Evolutionary conservation across 2,888 invertebrate genomes (phyloP), one percentile per base, ranked within the genome.

Genomic region (Campoletis raptor): DNA sequence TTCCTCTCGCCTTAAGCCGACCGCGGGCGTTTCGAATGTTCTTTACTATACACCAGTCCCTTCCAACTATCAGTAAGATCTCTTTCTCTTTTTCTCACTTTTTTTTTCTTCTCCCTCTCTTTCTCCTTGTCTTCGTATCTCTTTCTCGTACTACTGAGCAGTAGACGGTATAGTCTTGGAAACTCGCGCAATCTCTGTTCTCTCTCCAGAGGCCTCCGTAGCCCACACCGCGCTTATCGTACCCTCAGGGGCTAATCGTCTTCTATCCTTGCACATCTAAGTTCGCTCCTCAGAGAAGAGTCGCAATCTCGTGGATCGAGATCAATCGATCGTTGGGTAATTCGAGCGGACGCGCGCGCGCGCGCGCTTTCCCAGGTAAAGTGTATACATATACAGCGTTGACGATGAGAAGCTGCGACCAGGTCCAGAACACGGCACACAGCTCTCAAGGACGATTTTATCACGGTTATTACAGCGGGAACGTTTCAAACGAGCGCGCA

Each of bases 1-100:
- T 45, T 79, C 57, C 64, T 79, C 77, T 73, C 81, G 84, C 84
- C 82, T 83, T 66, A 45, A 69, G 76, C 78, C 48, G 40, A 85
- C 77, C 83, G 77, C 45, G 70, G 21, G 42, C 61, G 70, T 85
- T 79, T 77, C 54, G 61, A 61, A 64, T 81, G 61, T 85, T 82
- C 48, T 78, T 82, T 30, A 64, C 79, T 67, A 37, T 69, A 67
- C 42, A 52, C 73, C 54, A 77, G 57, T 42, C 69, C 42, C 64
- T 76, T 85, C 76, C 85, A 80, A 85, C 86, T 88, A 90, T 88
- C 87, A 88, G 85, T 88, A 84, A 86, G 81, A 86, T 89, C 86
- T 80, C 81, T 69, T 69, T 79, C 70, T 73, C 48, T 18, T 52
- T 77, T 48, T 61, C 40, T 54, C 61, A 40, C 42, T 69, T 77